phyloP scores from a whole-genome alignment of 1,140 invertebrate species.

The Eurosta solidaginis region DNA sequence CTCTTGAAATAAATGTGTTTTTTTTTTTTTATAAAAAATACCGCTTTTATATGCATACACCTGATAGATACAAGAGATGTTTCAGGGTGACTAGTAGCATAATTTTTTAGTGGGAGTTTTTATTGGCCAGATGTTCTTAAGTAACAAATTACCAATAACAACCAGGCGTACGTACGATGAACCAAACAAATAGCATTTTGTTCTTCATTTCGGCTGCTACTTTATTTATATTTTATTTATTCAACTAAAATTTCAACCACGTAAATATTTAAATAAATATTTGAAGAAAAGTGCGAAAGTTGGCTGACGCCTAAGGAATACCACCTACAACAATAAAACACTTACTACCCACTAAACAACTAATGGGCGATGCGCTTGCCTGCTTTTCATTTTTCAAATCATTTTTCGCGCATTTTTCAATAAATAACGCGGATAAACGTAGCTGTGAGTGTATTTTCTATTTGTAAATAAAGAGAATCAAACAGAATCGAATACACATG shows the following conservation, averaged over 20 bases:
- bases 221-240: neutral
- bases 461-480: neutral
- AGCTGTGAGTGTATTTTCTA: neutral
- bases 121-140: neutral
- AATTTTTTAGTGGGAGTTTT: too few species aligned
- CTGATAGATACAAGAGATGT: too few species aligned
- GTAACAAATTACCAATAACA: neutral
- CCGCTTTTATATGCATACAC: too few species aligned
- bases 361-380: neutral
- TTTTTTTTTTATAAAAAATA: too few species aligned
- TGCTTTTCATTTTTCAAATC: neutral
- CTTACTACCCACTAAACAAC: conserved; percentile 7
- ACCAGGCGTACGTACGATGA: neutral
- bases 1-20: too few species aligned
- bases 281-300: neutral
- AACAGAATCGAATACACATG: neutral
- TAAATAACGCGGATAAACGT: neutral
- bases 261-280: neutral
- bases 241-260: neutral
- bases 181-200: neutral
- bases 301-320: neutral
- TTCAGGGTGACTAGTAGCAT: too few species aligned
- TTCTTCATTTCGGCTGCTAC: neutral
- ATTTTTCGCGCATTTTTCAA: neutral
- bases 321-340: neutral